Base-by-base conservation (phyloP, 2,888 invertebrate species). In the Unio pictorum region DNA sequence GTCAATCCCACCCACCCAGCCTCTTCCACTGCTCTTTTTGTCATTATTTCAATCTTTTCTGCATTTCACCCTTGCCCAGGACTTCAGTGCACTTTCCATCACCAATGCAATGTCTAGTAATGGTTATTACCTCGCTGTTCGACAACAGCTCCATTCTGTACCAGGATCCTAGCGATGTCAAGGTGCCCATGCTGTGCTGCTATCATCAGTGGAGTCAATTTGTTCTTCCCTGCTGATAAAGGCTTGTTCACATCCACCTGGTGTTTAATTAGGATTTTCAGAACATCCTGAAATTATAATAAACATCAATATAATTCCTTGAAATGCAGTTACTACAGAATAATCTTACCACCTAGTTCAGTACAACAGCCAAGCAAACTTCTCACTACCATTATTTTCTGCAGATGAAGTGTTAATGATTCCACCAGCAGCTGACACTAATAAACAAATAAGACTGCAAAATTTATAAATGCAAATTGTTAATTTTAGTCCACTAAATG, bases 141-240 rank as follows among this genome's bases (percentile, higher is more conserved):
- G 30, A 91, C 83, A 75, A 85, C 86, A 7, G 90, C 90, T 30
- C 89, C 90, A 69, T 89, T 83, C 45, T 90, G 89, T 65, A 91
- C 85, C 18, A 92, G 84, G 55, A 88, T 78, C 68, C 89, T 86
- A 23, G 90, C 89, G 23, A 91, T 84, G 45, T 88, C 88, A 55
- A 91, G 83, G 73, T 90, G 85, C 0, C 91, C 91, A 62, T 82
- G 78, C 68, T 86, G 85, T 20, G 90, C 85, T 4, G 91, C 91
- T 55, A 91, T 76, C 91, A 92, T 91, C 26, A 92, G 80, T 2
- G 92, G 90, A 5, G 91, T 90, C 63, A 90, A 62, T 76, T 90
- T 91, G 75, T 89, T 89, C 70, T 86, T 87, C 28, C 85, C 83
- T 15, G 91, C 89, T 60, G 88, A 87, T 54, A 90, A 81, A 18